phyloP scores from a whole-genome alignment of 2,888 invertebrate species.

The Ormia ochracea region DNA sequence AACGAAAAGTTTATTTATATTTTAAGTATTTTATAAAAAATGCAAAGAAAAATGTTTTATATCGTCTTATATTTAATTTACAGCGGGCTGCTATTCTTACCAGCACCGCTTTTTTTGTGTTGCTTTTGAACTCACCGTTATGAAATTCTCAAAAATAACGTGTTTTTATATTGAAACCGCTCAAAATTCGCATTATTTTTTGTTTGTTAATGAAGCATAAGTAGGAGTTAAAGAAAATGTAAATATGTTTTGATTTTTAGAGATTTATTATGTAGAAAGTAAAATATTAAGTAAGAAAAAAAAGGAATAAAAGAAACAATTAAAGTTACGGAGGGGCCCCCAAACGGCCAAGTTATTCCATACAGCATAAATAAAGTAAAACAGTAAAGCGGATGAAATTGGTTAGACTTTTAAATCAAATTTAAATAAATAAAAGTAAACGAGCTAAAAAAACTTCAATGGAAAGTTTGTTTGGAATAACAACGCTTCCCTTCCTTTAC shows the following conservation, averaged over 20 bases:
- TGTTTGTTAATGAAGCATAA: slow-evolving; percentile 65
- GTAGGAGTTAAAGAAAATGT: slow-evolving; percentile 63
- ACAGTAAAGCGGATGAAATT: neutral
- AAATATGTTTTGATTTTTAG: slow-evolving; percentile 62
- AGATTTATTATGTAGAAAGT: slow-evolving; percentile 53
- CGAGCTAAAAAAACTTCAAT: no score
- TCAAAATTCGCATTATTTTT: slow-evolving; percentile 59
- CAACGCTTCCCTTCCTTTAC: no score
- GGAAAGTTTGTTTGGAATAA: no score
- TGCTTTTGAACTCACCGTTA: slow-evolving; percentile 62
- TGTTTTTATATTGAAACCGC: slow-evolving; percentile 57
- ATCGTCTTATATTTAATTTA: slow-evolving; percentile 40
- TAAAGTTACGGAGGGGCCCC: neutral
- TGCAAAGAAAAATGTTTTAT: slow-evolving; percentile 29
- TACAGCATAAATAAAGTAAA: slow-evolving; percentile 15
- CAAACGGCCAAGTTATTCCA: neutral
- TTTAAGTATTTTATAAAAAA: slow-evolving; percentile 47
- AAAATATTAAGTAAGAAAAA: slow-evolving; percentile 40
- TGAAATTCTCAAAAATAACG: slow-evolving; percentile 61
- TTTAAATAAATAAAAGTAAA: neutral
- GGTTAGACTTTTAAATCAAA: neutral
- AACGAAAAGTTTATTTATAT: slow-evolving; percentile 38
- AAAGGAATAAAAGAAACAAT: slow-evolving; percentile 3
- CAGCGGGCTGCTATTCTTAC: slow-evolving; percentile 33
- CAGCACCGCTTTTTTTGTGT: slow-evolving; percentile 49